Evolutionary conservation across 2,113 vertebrate species (phyloP).

Genomic region (Nipponia nippon): DNA sequence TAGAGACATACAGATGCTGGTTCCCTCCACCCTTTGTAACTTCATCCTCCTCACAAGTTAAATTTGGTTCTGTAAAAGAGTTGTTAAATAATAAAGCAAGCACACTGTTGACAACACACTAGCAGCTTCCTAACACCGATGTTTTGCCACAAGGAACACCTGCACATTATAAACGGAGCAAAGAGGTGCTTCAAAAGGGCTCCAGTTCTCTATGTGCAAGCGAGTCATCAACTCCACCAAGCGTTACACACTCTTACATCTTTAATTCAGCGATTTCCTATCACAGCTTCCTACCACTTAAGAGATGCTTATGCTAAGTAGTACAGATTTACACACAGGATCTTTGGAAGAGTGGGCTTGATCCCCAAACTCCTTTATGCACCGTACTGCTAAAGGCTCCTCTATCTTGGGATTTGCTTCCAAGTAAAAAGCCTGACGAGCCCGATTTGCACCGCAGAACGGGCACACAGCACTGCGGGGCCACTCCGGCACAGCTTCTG

Average conservation of each 20-base stretch:
- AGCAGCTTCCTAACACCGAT: too few relatives aligned
- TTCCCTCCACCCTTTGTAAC: neutral
- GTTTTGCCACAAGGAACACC: neutral
- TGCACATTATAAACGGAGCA: rapidly evolving
- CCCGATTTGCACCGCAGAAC: neutral
- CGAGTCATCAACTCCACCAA: neutral
- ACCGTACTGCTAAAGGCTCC: neutral
- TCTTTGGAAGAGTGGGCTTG: neutral
- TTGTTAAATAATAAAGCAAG: neutral
- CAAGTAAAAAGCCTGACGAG: neutral
- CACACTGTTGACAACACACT: neutral
- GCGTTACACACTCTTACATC: too few relatives aligned
- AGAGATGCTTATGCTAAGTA: neutral
- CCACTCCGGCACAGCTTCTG: neutral
- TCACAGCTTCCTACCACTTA: rapidly evolving
- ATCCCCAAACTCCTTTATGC: neutral
- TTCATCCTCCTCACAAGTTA: neutral
- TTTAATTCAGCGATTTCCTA: neutral
- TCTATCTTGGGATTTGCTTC: neutral
- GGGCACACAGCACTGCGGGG: neutral
- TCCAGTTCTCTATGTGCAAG: neutral
- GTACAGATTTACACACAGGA: neutral
- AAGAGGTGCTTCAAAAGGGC: neutral
- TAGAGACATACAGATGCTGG: neutral
- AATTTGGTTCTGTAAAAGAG: conserved; percentile 19